These are phyloP conservation scores for Esperia sulphurella DNA, from an alignment of 2,888 invertebrate genomes.

Conservation along the genomic window DNA sequence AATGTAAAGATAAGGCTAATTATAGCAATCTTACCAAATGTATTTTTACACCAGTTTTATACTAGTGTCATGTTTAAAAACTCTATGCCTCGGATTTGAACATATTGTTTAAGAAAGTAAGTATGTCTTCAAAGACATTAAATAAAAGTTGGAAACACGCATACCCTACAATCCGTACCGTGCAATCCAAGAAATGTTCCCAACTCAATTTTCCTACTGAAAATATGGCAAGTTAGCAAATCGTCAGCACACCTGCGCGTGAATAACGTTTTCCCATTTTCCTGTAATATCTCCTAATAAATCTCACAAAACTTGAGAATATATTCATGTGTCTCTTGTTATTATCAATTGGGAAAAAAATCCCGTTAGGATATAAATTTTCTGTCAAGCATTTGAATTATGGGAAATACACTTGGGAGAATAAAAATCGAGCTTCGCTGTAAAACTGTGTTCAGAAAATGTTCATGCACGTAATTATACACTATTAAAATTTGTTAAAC, in stretches of 20 bases:
- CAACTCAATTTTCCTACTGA: conserved; percentile 63
- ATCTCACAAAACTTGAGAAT: conserved; percentile 59
- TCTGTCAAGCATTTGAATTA: too few relatives aligned
- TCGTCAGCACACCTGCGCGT: conserved; percentile 74
- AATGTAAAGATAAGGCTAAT: too few relatives aligned
- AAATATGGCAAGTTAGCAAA: conserved; percentile 75
- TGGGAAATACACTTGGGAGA: too few relatives aligned
- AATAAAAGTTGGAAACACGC: neutral
- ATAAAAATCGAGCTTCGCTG: neutral
- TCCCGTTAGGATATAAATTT: neutral
- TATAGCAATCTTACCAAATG: too few relatives aligned
- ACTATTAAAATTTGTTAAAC: too few relatives aligned
- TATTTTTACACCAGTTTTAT: too few relatives aligned
- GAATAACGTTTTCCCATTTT: conserved; percentile 70
- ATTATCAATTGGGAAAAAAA: conserved; percentile 33
- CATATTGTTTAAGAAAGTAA: too few relatives aligned
- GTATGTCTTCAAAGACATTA: too few relatives aligned
- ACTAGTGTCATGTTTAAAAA: too few relatives aligned
- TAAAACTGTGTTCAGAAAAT: neutral
- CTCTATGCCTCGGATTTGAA: too few relatives aligned
- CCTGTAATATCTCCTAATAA: conserved; percentile 68
- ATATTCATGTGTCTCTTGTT: conserved; percentile 55
- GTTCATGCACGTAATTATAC: too few relatives aligned
- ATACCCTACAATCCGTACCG: conserved; percentile 18
- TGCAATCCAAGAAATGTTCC: conserved; percentile 31